Evolutionary conservation across 2,113 vertebrate genomes (phyloP).

Genomic region (Bombycilla garrulus): DNA sequence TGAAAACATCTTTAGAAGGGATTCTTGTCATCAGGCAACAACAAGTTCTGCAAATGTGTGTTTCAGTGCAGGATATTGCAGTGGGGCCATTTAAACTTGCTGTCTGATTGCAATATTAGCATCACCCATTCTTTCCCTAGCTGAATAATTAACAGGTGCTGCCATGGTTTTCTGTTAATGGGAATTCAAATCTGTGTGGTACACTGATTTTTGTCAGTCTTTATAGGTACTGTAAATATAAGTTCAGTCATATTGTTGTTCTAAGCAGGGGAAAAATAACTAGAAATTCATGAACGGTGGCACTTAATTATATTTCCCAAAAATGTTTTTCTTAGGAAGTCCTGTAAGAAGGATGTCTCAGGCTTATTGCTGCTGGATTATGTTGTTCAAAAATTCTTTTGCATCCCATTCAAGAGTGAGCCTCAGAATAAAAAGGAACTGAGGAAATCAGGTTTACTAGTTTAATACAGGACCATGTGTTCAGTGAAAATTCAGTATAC

Average conservation of each 20-base stretch:
- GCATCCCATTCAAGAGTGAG: neutral
- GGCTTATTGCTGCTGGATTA: neutral
- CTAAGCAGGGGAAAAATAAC: neutral
- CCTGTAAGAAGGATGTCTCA: neutral
- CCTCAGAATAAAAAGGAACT: neutral
- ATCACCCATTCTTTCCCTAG: neutral
- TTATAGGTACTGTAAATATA: neutral
- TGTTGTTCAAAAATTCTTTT: neutral
- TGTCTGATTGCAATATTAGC: neutral
- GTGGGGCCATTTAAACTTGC: neutral
- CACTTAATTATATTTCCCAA: neutral
- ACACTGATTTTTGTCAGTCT: neutral
- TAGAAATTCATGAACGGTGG: neutral
- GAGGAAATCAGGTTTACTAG: neutral
- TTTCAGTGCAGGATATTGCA: neutral
- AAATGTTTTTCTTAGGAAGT: neutral
- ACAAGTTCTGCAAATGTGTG: neutral
- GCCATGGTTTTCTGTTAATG: neutral
- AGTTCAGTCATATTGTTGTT: neutral
- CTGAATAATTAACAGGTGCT: neutral
- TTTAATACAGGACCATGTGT: neutral
- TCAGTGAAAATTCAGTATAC: neutral
- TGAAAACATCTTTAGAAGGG: neutral
- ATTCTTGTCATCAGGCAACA: rapidly evolving
- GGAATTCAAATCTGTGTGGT: neutral